These are phyloP conservation scores for Drosophila quinaria DNA, from an alignment of 2,888 invertebrate species.

Conservation along the genomic window DNA sequence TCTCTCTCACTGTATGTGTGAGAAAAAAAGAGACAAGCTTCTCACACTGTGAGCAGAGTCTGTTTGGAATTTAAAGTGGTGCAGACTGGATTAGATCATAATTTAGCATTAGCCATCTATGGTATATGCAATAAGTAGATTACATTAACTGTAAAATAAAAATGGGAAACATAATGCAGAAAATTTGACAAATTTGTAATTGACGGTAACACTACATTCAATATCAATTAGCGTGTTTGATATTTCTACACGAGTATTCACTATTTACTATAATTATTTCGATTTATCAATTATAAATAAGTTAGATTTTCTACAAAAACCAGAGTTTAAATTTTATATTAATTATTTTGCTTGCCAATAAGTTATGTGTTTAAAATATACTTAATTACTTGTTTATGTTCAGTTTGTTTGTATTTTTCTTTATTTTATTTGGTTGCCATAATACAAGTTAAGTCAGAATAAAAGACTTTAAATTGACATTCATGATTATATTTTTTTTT, in stretches of 20 bases:
- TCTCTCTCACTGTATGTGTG: constrained; percentile 2
- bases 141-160: neutral
- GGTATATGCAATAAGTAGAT: neutral
- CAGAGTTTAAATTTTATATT: no score
- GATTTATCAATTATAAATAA: no score
- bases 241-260: no score
- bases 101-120: constrained; percentile 12
- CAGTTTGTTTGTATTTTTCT: no score
- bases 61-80: constrained; percentile 46
- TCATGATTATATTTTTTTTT: neutral
- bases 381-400: no score
- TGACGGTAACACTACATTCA: neutral
- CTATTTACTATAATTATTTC: neutral
- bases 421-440: no score
- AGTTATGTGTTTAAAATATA: no score
- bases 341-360: no score
- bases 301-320: no score
- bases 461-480: neutral
- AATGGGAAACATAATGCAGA: neutral
- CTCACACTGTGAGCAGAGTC: constrained; percentile 43
- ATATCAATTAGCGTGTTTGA: neutral
- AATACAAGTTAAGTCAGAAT: neutral
- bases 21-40: neutral
- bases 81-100: constrained; percentile 42
- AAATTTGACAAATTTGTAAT: neutral